These are phyloP conservation scores for Cotesia chilonis DNA, from an alignment of 1,140 invertebrate species.

Conservation along the genomic window DNA sequence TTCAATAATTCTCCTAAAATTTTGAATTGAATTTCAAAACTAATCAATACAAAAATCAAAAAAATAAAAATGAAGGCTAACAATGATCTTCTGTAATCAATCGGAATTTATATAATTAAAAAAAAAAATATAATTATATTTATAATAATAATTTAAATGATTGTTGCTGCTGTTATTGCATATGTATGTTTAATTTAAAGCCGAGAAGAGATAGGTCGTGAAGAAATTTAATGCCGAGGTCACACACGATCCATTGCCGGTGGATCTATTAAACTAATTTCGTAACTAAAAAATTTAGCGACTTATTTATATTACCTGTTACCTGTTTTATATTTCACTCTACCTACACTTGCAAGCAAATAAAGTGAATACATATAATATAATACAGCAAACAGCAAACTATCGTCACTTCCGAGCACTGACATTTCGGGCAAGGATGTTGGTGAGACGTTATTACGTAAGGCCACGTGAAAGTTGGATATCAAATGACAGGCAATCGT, in stretches of 20 bases:
- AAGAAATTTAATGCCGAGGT: conserved; percentile 36
- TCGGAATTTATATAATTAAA: conserved; percentile 1
- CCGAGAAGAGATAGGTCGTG: conserved; percentile 29
- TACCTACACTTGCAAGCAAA: background rate
- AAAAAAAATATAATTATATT: background rate
- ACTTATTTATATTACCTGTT: background rate
- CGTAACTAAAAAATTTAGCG: conserved; percentile 8
- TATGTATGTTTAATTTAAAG: background rate
- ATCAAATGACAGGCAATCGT: conserved; percentile 17
- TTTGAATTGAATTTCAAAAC: too few relatives aligned
- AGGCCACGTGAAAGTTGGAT: conserved; percentile 17
- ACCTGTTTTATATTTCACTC: background rate
- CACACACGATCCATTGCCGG: conserved; percentile 19
- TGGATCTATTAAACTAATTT: conserved; percentile 28
- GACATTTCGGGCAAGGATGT: conserved; percentile 23
- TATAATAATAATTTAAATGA: too few relatives aligned
- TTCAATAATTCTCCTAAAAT: too few relatives aligned
- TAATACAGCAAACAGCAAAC: background rate
- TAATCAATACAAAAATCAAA: too few relatives aligned
- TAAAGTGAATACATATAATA: too few relatives aligned
- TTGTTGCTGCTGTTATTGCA: too few relatives aligned
- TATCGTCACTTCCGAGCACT: conserved; percentile 22
- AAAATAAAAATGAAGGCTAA: too few relatives aligned
- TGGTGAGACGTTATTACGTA: background rate
- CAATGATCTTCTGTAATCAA: too few relatives aligned